Evolutionary conservation across 1,140 invertebrate species (phyloP).

Genomic region (Eueides isabella): DNA sequence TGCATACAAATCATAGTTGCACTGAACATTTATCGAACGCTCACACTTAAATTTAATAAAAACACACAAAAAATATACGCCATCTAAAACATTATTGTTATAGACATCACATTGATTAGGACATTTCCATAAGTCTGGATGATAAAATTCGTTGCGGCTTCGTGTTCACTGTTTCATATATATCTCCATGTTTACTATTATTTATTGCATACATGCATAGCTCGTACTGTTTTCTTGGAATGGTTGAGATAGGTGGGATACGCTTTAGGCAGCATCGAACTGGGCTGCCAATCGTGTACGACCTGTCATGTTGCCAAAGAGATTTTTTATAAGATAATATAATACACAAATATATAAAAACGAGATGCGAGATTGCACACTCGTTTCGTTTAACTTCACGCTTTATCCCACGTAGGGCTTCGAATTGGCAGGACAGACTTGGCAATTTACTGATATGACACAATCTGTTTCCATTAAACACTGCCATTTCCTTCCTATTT

Average conservation of each 20-base stretch:
- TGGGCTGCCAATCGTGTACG: slow-evolving; percentile 77
- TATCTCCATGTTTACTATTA: neutral
- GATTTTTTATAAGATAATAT: too few relatives aligned
- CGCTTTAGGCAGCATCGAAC: slow-evolving; percentile 69
- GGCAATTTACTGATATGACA: too few relatives aligned
- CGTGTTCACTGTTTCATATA: slow-evolving; percentile 41
- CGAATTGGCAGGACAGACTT: too few relatives aligned
- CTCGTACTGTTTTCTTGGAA: slow-evolving; percentile 31
- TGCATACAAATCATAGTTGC: slow-evolving; percentile 18
- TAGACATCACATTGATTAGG: slow-evolving; percentile 79
- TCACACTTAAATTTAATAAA: slow-evolving; percentile 71
- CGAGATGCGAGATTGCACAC: too few relatives aligned
- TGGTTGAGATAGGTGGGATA: slow-evolving; percentile 49
- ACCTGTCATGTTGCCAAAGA: slow-evolving; percentile 52
- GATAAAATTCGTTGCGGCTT: slow-evolving; percentile 76
- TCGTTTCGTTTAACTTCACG: too few relatives aligned
- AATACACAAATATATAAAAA: too few relatives aligned
- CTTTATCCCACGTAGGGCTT: too few relatives aligned
- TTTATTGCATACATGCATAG: slow-evolving; percentile 54
- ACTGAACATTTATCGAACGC: slow-evolving; percentile 70
- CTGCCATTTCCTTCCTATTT: too few relatives aligned
- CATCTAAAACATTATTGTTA: slow-evolving; percentile 81
- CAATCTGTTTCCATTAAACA: too few relatives aligned
- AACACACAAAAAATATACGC: slow-evolving; percentile 80
- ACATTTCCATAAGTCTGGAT: slow-evolving; percentile 71